Evolutionary conservation across 92 coral and sea anemone species (phyloP).

Genomic region (Epizoanthus rinbou): DNA sequence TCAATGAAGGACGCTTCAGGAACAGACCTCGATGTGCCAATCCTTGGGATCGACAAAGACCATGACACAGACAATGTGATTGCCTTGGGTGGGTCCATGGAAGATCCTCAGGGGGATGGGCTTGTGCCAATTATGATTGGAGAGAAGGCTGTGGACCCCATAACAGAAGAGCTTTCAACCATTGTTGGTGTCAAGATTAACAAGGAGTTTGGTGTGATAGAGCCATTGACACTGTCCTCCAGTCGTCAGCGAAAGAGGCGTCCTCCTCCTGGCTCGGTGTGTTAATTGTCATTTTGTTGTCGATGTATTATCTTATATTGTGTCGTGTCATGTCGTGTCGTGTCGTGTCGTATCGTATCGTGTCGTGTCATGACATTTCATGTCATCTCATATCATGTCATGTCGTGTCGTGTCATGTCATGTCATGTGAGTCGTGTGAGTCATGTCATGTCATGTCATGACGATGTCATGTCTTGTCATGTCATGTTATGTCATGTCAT

Average conservation of each 20-base stretch:
- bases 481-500: too few relatives aligned
- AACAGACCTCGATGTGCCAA: constrained; percentile 90
- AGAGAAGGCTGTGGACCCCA: constrained; percentile 97
- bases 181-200: constrained; percentile 91
- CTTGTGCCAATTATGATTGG: constrained; percentile 97
- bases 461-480: too few relatives aligned
- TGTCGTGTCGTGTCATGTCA: background rate
- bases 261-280: constrained; percentile 92
- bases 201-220: constrained; percentile 86
- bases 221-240: constrained; percentile 93
- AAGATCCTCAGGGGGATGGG: constrained; percentile 98
- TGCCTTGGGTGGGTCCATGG: constrained; percentile 95
- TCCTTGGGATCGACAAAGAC: constrained; percentile 89
- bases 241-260: constrained; percentile 85
- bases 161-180: constrained; percentile 86
- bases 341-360: too few relatives aligned
- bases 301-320: too few relatives aligned
- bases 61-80: constrained; percentile 85
- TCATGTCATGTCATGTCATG: too few relatives aligned
- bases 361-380: too few relatives aligned
- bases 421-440: too few relatives aligned
- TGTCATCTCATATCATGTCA: too few relatives aligned
- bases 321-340: too few relatives aligned
- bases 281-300: background rate
- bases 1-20: constrained; percentile 84